Evolutionary conservation across 2,797 vertebrate genomes (phyloP).

Genomic region (Thunnus albacares): DNA sequence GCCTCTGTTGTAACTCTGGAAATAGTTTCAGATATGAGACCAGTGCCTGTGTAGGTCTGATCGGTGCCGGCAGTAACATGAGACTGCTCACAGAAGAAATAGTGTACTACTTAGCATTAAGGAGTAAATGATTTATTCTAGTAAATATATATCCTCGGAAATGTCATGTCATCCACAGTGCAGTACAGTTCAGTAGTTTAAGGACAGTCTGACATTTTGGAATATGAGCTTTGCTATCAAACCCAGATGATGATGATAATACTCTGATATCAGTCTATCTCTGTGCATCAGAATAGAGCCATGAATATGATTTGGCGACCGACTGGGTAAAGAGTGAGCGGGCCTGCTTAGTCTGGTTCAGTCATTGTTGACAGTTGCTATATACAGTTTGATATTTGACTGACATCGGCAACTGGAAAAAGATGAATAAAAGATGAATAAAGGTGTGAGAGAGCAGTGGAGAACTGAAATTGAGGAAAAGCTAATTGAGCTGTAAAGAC

Average conservation of each 20-base stretch:
- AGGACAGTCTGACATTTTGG: constrained; percentile 1
- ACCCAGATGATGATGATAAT: neutral
- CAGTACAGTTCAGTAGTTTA: neutral
- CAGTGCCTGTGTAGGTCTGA: neutral
- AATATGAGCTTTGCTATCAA: neutral
- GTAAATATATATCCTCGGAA: neutral
- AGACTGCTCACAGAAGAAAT: neutral
- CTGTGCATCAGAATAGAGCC: no score
- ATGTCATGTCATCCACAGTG: neutral
- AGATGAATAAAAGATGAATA: no score
- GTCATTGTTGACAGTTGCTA: no score
- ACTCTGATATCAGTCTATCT: no score
- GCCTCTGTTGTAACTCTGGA: constrained; percentile 11
- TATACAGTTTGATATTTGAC: no score
- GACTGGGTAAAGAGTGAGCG: no score
- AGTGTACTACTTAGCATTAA: neutral
- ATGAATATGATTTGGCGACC: no score
- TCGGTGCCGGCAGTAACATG: neutral
- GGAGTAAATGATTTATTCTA: constrained; percentile 24
- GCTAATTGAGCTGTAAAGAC: no score
- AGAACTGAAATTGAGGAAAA: no score
- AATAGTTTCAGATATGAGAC: constrained; percentile 23
- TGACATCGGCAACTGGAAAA: no score
- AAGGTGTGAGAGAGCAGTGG: no score
- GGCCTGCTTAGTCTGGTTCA: no score